phyloP scores from a whole-genome alignment of 1,140 invertebrate genomes.

The Drosophila ananassae region DNA sequence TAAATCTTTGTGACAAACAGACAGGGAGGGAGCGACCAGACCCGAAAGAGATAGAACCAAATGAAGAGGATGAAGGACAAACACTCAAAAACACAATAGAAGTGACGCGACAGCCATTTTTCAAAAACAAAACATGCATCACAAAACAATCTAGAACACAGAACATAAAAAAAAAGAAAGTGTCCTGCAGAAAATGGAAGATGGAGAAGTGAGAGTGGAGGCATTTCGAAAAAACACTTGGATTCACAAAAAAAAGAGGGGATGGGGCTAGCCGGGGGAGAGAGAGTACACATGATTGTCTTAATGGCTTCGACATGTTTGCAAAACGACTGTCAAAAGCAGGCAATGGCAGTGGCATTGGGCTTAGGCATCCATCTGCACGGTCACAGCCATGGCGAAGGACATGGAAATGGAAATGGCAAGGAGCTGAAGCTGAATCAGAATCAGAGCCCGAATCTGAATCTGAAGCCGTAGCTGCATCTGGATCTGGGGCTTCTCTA shows the following conservation, averaged over 20 bases:
- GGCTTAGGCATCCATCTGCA: slow-evolving; percentile 15
- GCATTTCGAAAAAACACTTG: slow-evolving; percentile 51
- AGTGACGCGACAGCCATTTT: slow-evolving; percentile 81
- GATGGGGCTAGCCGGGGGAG: slow-evolving; percentile 5
- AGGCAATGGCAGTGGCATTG: slow-evolving; percentile 56
- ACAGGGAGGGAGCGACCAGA: slow-evolving; percentile 5
- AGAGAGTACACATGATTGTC: slow-evolving; percentile 74
- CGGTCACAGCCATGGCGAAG: background rate
- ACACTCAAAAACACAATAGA: slow-evolving; percentile 79
- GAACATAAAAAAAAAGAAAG: slow-evolving; percentile 28
- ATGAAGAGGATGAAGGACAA: slow-evolving; percentile 50
- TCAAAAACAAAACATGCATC: slow-evolving; percentile 70
- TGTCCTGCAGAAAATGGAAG: slow-evolving; percentile 16
- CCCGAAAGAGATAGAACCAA: slow-evolving; percentile 13
- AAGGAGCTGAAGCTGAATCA: slow-evolving; percentile 11
- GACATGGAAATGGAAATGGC: slow-evolving; percentile 19
- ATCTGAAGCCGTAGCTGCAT: slow-evolving; percentile 19
- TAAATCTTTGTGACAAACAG: slow-evolving; percentile 80
- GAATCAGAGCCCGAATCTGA: slow-evolving; percentile 4
- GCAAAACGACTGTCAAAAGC: slow-evolving; percentile 81
- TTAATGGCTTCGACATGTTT: slow-evolving; percentile 83
- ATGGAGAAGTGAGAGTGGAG: slow-evolving; percentile 35
- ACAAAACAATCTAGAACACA: slow-evolving; percentile 63
- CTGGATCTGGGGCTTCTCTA: background rate
- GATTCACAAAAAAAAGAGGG: slow-evolving; percentile 17